Conservation (phyloP, 2,888 invertebrate genomes). For the Sinopyrophorus schimmeli region DNA sequence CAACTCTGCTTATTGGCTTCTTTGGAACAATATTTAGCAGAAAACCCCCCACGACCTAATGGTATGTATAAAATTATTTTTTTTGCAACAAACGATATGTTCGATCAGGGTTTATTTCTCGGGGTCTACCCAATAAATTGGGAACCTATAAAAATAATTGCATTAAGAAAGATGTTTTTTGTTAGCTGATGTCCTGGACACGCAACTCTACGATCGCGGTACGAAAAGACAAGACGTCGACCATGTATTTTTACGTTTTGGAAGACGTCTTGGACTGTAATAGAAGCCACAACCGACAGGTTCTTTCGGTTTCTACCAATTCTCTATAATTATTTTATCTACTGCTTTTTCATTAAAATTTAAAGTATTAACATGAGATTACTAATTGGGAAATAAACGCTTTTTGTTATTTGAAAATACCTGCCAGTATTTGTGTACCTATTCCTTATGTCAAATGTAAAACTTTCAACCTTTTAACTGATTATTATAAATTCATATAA, state of each 20-base stretch:
- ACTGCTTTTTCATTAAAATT: conserved; percentile 20
- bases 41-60: conserved; percentile 30
- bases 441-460: too few species aligned
- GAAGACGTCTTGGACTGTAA: conserved; percentile 62
- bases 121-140: too few species aligned
- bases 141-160: conserved; percentile 15
- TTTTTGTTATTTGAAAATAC: conserved; percentile 15
- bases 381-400: conserved; percentile 21
- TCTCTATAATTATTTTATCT: conserved; percentile 14
- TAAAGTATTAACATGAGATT: conserved; percentile 14
- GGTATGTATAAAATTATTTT: conserved; percentile 26
- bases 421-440: conserved; percentile 14
- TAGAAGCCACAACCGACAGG: conserved; percentile 14
- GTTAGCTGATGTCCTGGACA: conserved; percentile 40
- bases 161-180: conserved; percentile 23
- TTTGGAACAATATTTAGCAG: conserved; percentile 31
- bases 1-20: conserved; percentile 38
- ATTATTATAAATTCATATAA: too few species aligned
- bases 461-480: too few species aligned
- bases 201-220: conserved; percentile 63
- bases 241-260: conserved; percentile 88
- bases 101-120: too few species aligned
- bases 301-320: conserved; percentile 20
- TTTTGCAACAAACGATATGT: too few species aligned
- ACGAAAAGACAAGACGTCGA: conserved; percentile 87